These are phyloP conservation scores for Myripristis jacobus DNA, from an alignment of 2,797 vertebrate genomes.

Conservation along the genomic window DNA sequence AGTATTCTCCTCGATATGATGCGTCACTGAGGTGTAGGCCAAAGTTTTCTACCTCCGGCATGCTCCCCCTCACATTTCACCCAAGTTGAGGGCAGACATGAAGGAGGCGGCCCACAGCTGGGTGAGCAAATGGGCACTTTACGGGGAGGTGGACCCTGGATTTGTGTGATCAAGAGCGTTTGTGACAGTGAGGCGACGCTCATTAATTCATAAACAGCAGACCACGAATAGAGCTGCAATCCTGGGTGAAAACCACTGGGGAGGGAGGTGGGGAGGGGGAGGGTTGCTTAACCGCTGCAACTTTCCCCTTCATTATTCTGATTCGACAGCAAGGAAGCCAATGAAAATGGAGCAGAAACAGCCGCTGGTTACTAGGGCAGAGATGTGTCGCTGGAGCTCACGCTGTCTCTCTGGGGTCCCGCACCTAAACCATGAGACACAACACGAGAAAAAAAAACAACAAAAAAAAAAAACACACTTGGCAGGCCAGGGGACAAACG, in stretches of 20 bases:
- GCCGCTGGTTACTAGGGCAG: slow-evolving; percentile 81
- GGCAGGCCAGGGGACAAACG: slow-evolving; percentile 2
- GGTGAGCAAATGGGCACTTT: slow-evolving; percentile 22
- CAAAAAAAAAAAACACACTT: too few relatives aligned
- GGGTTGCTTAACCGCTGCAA: slow-evolving; percentile 68
- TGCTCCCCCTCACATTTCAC: too few relatives aligned
- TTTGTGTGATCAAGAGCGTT: slow-evolving; percentile 52
- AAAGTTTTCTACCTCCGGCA: too few relatives aligned
- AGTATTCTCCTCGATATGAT: too few relatives aligned
- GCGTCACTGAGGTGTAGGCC: too few relatives aligned
- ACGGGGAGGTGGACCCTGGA: slow-evolving; percentile 22
- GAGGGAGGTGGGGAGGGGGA: slow-evolving; percentile 45
- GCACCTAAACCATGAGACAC: slow-evolving; percentile 23
- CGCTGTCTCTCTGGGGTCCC: slow-evolving; percentile 15
- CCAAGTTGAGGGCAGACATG: background rate
- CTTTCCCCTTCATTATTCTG: slow-evolving; percentile 72
- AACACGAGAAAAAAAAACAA: background rate
- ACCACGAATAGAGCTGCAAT: slow-evolving; percentile 71
- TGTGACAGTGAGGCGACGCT: slow-evolving; percentile 66
- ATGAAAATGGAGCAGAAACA: slow-evolving; percentile 65
- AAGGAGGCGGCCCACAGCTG: background rate
- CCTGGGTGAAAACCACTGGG: slow-evolving; percentile 54
- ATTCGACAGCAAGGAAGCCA: slow-evolving; percentile 74
- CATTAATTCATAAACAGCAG: slow-evolving; percentile 79
- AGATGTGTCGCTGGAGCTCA: slow-evolving; percentile 70